phyloP scores from a whole-genome alignment of 1,140 invertebrate species.

The Dendrolimus kikuchii region DNA sequence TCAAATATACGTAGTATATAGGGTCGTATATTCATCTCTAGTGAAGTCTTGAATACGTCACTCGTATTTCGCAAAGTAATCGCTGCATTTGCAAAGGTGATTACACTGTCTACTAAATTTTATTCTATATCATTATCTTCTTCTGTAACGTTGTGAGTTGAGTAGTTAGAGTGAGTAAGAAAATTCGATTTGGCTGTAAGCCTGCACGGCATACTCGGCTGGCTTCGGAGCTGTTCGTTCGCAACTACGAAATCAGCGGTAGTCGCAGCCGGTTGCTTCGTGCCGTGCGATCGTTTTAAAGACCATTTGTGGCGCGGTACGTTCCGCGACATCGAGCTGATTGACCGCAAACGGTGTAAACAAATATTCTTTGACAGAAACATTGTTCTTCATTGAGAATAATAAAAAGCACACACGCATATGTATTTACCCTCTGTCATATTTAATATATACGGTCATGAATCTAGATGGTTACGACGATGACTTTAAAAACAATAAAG shows the following conservation, averaged over 20 bases:
- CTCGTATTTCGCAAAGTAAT: constrained; percentile 1
- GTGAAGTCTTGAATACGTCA: not conserved
- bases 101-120: constrained; percentile 1
- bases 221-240: constrained; percentile 29
- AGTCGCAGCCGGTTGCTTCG: constrained; percentile 22
- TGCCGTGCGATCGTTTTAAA: constrained; percentile 1
- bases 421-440: too few species aligned
- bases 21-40: too few species aligned
- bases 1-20: too few species aligned
- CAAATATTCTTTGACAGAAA: constrained; percentile 49
- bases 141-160: not conserved
- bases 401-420: constrained; percentile 2
- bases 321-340: constrained; percentile 14
- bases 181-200: constrained; percentile 33
- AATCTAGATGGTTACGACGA: constrained; percentile 42
- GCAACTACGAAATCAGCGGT: constrained; percentile 12
- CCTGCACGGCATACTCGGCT: constrained; percentile 20
- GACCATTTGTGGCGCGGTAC: constrained; percentile 1
- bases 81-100: constrained; percentile 1
- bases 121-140: not conserved
- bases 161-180: constrained; percentile 23
- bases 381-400: constrained; percentile 35
- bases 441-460: too few species aligned
- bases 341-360: constrained; percentile 36
- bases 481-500: constrained; percentile 45